Evolutionary conservation across 1,140 invertebrate species (phyloP).

Genomic region (Drosophila sturtevanti): DNA sequence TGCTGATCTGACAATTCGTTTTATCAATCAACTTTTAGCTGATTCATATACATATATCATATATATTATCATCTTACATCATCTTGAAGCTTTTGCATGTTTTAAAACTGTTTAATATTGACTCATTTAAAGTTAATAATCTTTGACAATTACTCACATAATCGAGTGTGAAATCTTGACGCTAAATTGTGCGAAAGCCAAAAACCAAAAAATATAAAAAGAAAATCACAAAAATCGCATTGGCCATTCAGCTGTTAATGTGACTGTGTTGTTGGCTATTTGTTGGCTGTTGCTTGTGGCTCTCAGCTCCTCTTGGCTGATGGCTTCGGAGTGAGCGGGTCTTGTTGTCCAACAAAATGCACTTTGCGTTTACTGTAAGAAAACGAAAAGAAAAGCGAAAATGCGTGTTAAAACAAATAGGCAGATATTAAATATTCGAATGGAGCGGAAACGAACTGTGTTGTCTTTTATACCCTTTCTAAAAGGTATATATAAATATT

Average conservation of each 20-base stretch:
- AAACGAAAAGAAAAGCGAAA: slow-evolving; percentile 8
- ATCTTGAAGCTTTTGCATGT: not conserved
- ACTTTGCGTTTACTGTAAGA: slow-evolving; percentile 24
- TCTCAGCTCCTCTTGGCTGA: not conserved
- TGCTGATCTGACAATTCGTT: too few species aligned
- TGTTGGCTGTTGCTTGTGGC: not conserved
- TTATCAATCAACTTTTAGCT: not conserved
- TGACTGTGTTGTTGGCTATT: not conserved
- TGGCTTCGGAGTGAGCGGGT: too few species aligned
- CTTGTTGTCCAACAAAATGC: slow-evolving; percentile 11
- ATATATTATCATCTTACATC: slow-evolving; percentile 7
- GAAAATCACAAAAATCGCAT: too few species aligned
- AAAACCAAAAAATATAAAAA: too few species aligned
- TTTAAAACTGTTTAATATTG: slow-evolving; percentile 6
- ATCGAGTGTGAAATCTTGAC: slow-evolving; percentile 52
- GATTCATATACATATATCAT: too few species aligned
- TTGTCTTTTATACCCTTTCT: not conserved
- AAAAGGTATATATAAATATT: too few species aligned
- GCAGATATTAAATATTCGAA: slow-evolving; percentile 28
- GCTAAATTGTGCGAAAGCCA: slow-evolving; percentile 41
- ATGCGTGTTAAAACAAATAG: slow-evolving; percentile 52
- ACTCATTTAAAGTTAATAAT: slow-evolving; percentile 33
- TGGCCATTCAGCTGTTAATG: slow-evolving; percentile 18
- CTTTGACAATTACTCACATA: slow-evolving; percentile 49
- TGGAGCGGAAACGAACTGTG: slow-evolving; percentile 47